These are phyloP conservation scores for Austrofundulus limnaeus DNA, from an alignment of 2,113 vertebrate genomes.

Conservation along the genomic window DNA sequence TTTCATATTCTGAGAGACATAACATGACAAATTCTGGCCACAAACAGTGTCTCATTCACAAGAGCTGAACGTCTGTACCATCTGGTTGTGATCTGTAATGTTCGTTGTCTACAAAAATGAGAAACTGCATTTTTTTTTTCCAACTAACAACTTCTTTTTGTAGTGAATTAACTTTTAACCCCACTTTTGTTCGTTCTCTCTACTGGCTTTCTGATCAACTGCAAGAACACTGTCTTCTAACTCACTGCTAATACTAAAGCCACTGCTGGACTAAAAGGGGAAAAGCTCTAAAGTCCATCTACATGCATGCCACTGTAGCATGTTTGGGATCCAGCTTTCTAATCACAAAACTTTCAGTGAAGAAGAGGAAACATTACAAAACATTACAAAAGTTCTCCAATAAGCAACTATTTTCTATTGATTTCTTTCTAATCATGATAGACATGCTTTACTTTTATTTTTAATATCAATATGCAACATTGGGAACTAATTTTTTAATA, in stretches of 20 bases:
- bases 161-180: conserved; percentile 79
- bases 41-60: conserved; percentile 46
- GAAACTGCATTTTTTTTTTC: conserved; percentile 82
- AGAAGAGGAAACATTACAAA: conserved; percentile 70
- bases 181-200: conserved; percentile 64
- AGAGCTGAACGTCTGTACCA: conserved; percentile 53
- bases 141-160: conserved; percentile 79
- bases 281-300: conserved; percentile 76
- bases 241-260: conserved; percentile 76
- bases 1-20: conserved; percentile 46
- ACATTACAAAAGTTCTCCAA: conserved; percentile 54
- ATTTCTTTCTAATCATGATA: conserved; percentile 73
- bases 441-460: conserved; percentile 69
- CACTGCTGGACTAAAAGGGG: conserved; percentile 76
- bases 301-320: conserved; percentile 85
- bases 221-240: conserved; percentile 79
- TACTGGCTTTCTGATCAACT: conserved; percentile 79
- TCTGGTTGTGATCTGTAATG: conserved; percentile 80
- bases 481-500: conserved; percentile 62
- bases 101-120: conserved; percentile 77
- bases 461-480: conserved; percentile 81
- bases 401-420: conserved; percentile 67
- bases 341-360: conserved; percentile 49
- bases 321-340: conserved; percentile 77
- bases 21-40: conserved; percentile 41